Conservation (phyloP, 1,140 invertebrate genomes). For the Aphaenogaster floridana region DNA sequence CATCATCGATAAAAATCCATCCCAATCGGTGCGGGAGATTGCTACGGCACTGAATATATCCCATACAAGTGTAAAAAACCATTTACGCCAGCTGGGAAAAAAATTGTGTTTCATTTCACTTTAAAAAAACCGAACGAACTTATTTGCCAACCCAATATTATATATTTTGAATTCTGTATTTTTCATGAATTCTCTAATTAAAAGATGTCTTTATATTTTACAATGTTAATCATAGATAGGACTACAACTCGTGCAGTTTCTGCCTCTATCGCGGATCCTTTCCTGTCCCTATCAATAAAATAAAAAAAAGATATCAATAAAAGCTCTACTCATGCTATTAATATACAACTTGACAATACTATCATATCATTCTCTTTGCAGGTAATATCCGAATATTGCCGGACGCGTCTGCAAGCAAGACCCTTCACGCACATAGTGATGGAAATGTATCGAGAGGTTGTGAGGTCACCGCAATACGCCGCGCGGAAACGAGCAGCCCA, state of each 20-base stretch:
- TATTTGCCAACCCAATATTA: no score
- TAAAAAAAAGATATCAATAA: background rate
- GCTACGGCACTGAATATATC: no score
- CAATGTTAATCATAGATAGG: background rate
- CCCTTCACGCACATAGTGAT: slow-evolving; percentile 89
- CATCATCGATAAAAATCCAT: no score
- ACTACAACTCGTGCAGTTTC: background rate
- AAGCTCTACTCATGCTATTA: background rate
- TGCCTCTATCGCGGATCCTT: background rate
- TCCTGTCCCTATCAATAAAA: background rate
- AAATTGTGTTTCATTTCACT: no score
- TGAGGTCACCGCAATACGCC: slow-evolving; percentile 83
- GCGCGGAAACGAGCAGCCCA: slow-evolving; percentile 79
- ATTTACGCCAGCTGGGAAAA: no score
- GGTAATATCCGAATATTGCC: slow-evolving; percentile 89
- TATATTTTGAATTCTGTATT: background rate
- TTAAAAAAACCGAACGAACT: no score
- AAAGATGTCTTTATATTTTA: slow-evolving; percentile 3
- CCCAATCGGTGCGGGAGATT: no score
- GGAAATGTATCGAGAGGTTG: slow-evolving; percentile 88
- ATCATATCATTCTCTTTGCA: slow-evolving; percentile 77
- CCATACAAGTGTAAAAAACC: no score
- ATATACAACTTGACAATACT: background rate
- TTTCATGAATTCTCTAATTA: background rate
- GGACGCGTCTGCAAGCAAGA: slow-evolving; percentile 86